phyloP scores from a whole-genome alignment of 2,888 invertebrate genomes.

The Drosophila nr. perissopoda region DNA sequence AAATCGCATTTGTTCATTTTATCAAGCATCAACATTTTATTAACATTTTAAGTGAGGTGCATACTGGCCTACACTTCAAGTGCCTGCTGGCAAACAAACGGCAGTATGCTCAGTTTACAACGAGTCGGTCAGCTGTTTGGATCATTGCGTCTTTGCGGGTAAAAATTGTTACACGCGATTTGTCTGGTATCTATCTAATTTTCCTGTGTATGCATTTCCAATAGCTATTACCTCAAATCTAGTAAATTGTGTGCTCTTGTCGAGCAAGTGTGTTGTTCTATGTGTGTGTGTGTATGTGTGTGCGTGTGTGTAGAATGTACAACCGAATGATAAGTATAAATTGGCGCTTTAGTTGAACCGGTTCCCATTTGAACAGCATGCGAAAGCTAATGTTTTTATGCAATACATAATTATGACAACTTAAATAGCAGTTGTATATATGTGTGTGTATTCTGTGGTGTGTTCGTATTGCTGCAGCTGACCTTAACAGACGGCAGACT shows the following conservation, averaged over 20 bases:
- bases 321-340: conserved; percentile 20
- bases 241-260: conserved; percentile 8
- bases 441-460: neutral
- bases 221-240: conserved; percentile 18
- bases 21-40: neutral
- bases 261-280: neutral
- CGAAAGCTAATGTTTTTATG: conserved; percentile 10
- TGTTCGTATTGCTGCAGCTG: neutral
- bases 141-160: conserved; percentile 35
- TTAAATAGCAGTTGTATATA: neutral
- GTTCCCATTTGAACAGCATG: conserved; percentile 27
- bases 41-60: conserved; percentile 3
- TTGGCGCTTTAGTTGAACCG: conserved; percentile 48
- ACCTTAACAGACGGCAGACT: conserved; percentile 1
- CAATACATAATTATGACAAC: conserved; percentile 8
- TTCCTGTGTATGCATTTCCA: conserved; percentile 41
- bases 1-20: neutral
- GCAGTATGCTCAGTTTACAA: conserved; percentile 33
- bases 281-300: neutral
- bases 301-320: neutral
- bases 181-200: conserved; percentile 20
- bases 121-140: conserved; percentile 61
- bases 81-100: neutral
- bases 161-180: conserved; percentile 8
- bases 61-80: conserved; percentile 13